These are phyloP conservation scores for Megaptera novaeangliae DNA, from an alignment of 2,113 vertebrate species.

Conservation along the genomic window DNA sequence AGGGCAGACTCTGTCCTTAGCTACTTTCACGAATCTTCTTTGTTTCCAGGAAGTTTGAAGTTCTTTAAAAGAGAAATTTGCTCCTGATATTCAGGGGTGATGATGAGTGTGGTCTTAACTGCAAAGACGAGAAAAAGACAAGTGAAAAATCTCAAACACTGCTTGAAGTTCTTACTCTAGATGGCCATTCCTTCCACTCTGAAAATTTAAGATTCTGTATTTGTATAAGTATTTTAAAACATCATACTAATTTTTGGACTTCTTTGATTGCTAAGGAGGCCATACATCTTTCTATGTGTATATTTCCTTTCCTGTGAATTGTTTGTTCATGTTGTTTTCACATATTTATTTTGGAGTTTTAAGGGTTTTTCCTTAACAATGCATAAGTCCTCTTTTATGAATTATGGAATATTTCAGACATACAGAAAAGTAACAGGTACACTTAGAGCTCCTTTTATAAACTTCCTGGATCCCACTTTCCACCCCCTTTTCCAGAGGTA, in stretches of 20 bases:
- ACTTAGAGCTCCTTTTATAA: neutral
- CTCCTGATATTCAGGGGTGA: neutral
- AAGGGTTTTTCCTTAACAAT: neutral
- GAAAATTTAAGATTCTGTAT: neutral
- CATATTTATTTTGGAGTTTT: neutral
- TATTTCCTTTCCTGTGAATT: neutral
- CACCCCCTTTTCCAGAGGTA: neutral
- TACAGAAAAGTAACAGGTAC: neutral
- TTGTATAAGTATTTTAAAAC: neutral
- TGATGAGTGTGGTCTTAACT: neutral
- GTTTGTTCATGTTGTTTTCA: neutral
- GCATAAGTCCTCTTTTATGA: neutral
- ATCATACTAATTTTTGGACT: neutral
- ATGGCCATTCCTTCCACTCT: neutral
- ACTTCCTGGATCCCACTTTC: neutral
- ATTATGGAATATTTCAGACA: neutral
- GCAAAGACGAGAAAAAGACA: neutral
- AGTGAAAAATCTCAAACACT: neutral
- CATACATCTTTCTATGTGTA: neutral
- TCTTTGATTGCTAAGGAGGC: neutral
- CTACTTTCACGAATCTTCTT: neutral
- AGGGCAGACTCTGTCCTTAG: constrained; percentile 15
- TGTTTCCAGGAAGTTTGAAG: constrained; percentile 22
- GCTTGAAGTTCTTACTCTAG: neutral
- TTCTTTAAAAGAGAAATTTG: constrained; percentile 42